Conservation (phyloP, 2,797 vertebrate species). For the Danio aesculapii region DNA sequence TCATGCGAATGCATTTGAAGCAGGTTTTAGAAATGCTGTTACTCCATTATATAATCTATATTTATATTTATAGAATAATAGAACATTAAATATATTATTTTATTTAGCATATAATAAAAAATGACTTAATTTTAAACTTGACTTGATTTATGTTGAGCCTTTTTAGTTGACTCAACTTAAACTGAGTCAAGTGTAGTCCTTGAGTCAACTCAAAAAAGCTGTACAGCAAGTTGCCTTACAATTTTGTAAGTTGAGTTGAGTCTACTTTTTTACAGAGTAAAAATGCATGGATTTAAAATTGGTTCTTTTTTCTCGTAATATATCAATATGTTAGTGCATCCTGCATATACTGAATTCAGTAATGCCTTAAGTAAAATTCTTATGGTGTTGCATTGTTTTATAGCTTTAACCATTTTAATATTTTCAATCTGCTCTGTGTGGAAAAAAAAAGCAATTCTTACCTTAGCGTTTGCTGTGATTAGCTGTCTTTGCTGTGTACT, state of each 20-base stretch:
- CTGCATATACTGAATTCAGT: neutral
- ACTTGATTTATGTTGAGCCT: no score
- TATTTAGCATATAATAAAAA: neutral
- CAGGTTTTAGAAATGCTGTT: neutral
- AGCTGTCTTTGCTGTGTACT: neutral
- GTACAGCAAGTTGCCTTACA: no score
- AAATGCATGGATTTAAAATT: no score
- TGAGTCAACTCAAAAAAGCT: no score
- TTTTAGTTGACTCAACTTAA: no score
- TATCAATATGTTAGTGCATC: neutral
- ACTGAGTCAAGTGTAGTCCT: no score
- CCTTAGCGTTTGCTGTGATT: constrained; percentile 32
- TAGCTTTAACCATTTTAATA: neutral
- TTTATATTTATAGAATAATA: no score
- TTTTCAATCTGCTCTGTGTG: neutral
- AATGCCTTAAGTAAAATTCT: neutral
- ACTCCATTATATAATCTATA: neutral
- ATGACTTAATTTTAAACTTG: no score
- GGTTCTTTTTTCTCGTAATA: neutral
- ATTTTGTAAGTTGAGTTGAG: no score
- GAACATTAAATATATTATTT: neutral
- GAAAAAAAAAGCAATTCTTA: constrained; percentile 29
- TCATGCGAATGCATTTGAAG: neutral
- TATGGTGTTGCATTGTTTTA: neutral
- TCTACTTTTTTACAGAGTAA: no score